Evolutionary conservation across 2,888 invertebrate species (phyloP), one percentile per base, ranked within the genome.

Genomic region (Lycaena phlaeas): DNA sequence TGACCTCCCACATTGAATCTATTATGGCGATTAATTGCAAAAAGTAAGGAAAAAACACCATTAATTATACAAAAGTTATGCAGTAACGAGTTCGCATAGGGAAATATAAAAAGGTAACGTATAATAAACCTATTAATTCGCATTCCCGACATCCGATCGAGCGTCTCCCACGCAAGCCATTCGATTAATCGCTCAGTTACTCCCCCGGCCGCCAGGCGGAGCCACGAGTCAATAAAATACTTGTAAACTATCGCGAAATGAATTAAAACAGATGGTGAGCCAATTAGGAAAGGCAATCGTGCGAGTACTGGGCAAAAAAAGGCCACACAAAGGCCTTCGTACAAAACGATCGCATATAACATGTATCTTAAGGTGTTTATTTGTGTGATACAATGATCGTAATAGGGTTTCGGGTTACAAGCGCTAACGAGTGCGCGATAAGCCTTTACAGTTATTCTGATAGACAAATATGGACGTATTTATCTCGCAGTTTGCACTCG

Each of bases 241-340:
- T 77, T 82, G 82, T 82, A 79, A 84, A 81, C 82, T 82, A 82
- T 82, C 77, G 81, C 79, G 63, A 78, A 81, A 77, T 82, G 82
- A 84, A 84, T 84, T 81, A 76, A 81, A 81, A 77, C 82, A 79
- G 74, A 82, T 79, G 79, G 72, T 63, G 71, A 78, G 72, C 81
- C 84, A 84, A 84, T 84, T 84, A 84, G 84, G 79, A 71, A 62
- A 73, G 70, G 71, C 82, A 84, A 79, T 79, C 77, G 84, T 74
- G 79, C 82, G 82, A 73, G 72, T 76, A 75, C 71, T 54, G 64
- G 58, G 59, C 66, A 70, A 75, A 79, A 81, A 81, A 81, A 79
- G 68, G 69, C 61, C 57, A 64, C 56, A 54, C 46, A 40, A n/a
- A 11, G 40, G 28, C 50, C 57, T n/a, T n/a, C n/a, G 56, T 43